Percentiles rank a stretch among this genome's conserved stretches.
These are phyloP conservation scores for Eretmochelys imbricata DNA, from an alignment of 2,113 vertebrate genomes.

Conservation along the genomic window DNA sequence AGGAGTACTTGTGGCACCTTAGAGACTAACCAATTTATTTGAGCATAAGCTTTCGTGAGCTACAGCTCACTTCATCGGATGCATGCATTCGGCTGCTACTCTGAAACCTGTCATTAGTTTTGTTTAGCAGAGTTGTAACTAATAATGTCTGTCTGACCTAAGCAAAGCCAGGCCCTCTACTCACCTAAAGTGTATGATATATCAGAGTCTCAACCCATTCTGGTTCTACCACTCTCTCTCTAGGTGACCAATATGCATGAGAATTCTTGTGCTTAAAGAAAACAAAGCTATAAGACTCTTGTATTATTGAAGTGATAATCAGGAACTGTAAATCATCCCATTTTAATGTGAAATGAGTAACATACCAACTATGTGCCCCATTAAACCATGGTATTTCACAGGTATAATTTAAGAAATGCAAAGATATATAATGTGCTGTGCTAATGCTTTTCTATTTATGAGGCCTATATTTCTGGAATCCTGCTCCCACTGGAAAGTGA, in stretches of 20 bases:
- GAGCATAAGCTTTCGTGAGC: no score
- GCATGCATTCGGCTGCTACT: no score
- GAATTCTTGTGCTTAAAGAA: not conserved
- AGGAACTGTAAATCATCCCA: not conserved
- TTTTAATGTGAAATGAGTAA: not conserved
- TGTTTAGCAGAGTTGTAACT: not conserved
- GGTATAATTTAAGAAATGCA: not conserved
- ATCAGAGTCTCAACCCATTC: not conserved
- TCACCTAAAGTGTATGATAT: not conserved
- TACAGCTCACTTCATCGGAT: no score
- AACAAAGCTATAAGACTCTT: not conserved
- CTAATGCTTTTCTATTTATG: not conserved
- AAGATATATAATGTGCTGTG: not conserved
- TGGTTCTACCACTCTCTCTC: not conserved
- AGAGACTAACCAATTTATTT: no score
- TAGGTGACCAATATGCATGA: not conserved
- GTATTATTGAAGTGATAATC: not conserved
- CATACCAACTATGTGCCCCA: not conserved
- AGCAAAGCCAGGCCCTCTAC: not conserved
- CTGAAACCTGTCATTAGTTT: not conserved
- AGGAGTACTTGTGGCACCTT: no score
- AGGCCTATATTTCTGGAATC: not conserved
- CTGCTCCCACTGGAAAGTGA: not conserved
- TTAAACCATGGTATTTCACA: not conserved
- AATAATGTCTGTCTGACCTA: not conserved